Percentiles rank a stretch among this genome's conserved stretches.
phyloP scores from a whole-genome alignment of 2,888 invertebrate genomes.

The Thecophora atra region DNA sequence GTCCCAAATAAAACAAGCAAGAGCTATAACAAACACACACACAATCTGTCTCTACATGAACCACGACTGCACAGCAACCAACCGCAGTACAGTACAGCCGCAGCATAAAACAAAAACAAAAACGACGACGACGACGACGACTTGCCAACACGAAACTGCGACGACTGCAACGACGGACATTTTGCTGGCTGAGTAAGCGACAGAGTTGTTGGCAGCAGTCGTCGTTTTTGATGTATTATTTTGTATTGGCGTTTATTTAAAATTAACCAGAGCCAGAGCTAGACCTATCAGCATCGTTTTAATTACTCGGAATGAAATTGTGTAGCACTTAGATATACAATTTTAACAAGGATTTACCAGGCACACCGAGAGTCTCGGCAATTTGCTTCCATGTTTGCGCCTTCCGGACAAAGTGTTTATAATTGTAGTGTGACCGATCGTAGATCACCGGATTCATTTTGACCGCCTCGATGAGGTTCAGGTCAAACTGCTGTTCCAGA shows the following conservation, averaged over 20 bases:
- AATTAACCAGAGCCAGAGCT: slow-evolving; percentile 27
- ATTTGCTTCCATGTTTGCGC: slow-evolving; percentile 63
- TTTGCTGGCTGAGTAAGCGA: slow-evolving; percentile 29
- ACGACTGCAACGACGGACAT: slow-evolving; percentile 35
- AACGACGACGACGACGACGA: slow-evolving; percentile 28
- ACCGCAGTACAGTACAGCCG: slow-evolving; percentile 29
- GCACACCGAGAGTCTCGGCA: slow-evolving; percentile 60
- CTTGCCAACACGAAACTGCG: slow-evolving; percentile 26
- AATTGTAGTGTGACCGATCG: slow-evolving; percentile 62
- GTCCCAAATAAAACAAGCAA: slow-evolving; percentile 21
- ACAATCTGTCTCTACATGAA: slow-evolving; percentile 26
- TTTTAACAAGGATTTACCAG: slow-evolving; percentile 52
- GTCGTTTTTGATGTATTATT: slow-evolving; percentile 11
- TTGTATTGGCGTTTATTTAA: slow-evolving; percentile 28
- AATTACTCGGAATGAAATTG: slow-evolving; percentile 10
- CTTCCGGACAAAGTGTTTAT: slow-evolving; percentile 61
- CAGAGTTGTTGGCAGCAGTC: slow-evolving; percentile 10
- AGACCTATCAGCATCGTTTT: slow-evolving; percentile 1
- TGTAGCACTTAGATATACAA: background rate
- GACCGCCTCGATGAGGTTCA: slow-evolving; percentile 61
- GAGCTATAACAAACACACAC: slow-evolving; percentile 28
- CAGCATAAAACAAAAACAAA: slow-evolving; percentile 27
- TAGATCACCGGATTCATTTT: slow-evolving; percentile 63
- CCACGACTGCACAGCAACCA: slow-evolving; percentile 42
- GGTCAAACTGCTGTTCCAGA: slow-evolving; percentile 62